These are phyloP conservation scores for Bufo bufo DNA, from an alignment of 2,113 vertebrate species.

Conservation along the genomic window DNA sequence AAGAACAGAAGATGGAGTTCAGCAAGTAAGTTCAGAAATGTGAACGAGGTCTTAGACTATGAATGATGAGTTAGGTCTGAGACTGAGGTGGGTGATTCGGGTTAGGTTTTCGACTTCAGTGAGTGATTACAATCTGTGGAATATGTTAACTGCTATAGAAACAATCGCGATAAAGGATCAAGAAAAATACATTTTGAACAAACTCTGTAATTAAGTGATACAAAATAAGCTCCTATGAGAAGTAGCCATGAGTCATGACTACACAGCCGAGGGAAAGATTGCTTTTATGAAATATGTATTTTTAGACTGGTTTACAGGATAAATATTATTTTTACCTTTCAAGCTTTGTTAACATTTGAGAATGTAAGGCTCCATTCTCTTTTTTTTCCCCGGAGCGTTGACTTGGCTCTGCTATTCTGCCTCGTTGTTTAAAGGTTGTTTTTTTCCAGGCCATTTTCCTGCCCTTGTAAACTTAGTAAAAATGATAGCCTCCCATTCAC, in stretches of 20 bases:
- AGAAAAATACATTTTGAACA: not conserved
- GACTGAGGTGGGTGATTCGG: too few species aligned
- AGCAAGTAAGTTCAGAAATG: too few species aligned
- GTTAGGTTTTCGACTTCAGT: too few species aligned
- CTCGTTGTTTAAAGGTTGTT: not conserved
- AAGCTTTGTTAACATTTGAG: not conserved
- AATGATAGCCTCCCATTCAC: not conserved
- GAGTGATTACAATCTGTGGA: too few species aligned
- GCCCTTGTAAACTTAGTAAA: not conserved
- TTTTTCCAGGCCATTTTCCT: not conserved
- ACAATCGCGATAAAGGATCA: not conserved
- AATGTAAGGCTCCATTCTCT: not conserved
- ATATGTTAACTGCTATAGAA: too few species aligned
- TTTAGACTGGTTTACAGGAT: not conserved
- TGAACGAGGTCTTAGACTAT: too few species aligned
- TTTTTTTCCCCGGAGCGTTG: not conserved
- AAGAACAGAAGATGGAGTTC: too few species aligned
- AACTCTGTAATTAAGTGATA: not conserved
- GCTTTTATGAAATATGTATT: not conserved
- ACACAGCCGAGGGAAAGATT: not conserved
- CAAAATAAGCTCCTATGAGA: not conserved
- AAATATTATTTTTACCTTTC: slow-evolving; percentile 8
- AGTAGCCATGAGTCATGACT: too few species aligned
- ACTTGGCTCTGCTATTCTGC: not conserved
- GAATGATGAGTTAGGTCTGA: too few species aligned